Conservation (phyloP, 2,888 invertebrate genomes). For the Lithodes maja region DNA sequence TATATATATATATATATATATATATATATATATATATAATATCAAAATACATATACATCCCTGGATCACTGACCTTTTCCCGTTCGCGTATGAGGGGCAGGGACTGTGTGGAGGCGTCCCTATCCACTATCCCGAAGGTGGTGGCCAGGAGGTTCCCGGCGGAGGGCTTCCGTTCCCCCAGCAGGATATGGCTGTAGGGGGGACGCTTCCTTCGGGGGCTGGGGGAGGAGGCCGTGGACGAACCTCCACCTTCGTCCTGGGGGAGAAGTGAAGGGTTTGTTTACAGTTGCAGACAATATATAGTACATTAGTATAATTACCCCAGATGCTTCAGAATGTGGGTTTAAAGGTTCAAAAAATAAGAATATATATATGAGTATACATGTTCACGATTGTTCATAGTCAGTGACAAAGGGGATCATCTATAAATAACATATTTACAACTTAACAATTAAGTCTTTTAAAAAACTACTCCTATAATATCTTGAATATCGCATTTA, state of each 20-base stretch:
- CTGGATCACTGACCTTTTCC: conserved; percentile 47
- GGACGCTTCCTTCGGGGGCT: conserved; percentile 48
- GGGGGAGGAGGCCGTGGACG: conserved; percentile 43
- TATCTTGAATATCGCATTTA: too few relatives aligned
- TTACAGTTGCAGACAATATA: too few relatives aligned
- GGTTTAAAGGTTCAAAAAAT: too few relatives aligned
- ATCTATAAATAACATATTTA: too few relatives aligned
- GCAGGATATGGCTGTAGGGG: conserved; percentile 57
- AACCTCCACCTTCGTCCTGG: conserved; percentile 21
- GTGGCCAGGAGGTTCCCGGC: conserved; percentile 56
- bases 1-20: background rate
- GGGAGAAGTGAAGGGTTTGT: background rate
- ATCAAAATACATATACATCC: conserved; percentile 28
- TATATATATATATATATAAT: conserved; percentile 13
- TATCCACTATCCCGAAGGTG: conserved; percentile 54
- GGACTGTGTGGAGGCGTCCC: conserved; percentile 54
- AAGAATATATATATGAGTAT: too few relatives aligned
- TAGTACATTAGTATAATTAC: too few relatives aligned
- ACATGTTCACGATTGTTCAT: too few relatives aligned
- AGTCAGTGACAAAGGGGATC: too few relatives aligned
- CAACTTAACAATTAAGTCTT: too few relatives aligned
- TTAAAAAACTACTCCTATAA: too few relatives aligned
- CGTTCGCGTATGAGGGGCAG: conserved; percentile 57
- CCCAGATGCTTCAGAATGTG: too few relatives aligned
- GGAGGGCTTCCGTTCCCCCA: conserved; percentile 54